phyloP scores from a whole-genome alignment of 2,113 vertebrate genomes.

The Onychostoma macrolepis region DNA sequence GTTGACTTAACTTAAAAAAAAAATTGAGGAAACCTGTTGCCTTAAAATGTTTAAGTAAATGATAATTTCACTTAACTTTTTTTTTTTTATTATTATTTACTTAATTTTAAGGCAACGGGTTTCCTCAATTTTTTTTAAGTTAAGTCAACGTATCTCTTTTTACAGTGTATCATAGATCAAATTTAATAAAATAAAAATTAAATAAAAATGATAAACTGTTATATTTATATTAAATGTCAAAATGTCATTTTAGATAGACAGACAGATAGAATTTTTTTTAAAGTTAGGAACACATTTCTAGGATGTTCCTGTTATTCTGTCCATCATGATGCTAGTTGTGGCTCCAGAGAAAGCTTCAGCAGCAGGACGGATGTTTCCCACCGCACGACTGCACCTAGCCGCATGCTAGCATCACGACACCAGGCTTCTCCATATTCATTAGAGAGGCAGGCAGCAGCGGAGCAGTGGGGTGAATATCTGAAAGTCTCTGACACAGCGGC shows the following conservation, averaged over 20 bases:
- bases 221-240: no score
- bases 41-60: no score
- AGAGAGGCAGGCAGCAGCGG: constrained; percentile 33
- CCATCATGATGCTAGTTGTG: neutral
- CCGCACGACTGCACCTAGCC: neutral
- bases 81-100: no score
- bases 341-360: neutral
- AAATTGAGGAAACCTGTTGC: no score
- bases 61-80: no score
- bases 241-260: neutral
- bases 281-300: neutral
- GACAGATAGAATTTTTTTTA: neutral
- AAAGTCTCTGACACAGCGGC: constrained; percentile 34
- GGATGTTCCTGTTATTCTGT: neutral
- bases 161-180: no score
- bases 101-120: no score
- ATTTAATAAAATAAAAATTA: no score
- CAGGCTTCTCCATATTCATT: constrained; percentile 34
- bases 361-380: neutral
- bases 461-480: constrained; percentile 2
- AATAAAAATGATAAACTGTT: no score
- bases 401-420: neutral
- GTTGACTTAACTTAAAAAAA: no score
- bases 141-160: no score
- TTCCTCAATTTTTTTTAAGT: no score